These are phyloP conservation scores for Parazoanthus swiftii DNA, from an alignment of 92 coral and sea anemone genomes.

Conservation along the genomic window DNA sequence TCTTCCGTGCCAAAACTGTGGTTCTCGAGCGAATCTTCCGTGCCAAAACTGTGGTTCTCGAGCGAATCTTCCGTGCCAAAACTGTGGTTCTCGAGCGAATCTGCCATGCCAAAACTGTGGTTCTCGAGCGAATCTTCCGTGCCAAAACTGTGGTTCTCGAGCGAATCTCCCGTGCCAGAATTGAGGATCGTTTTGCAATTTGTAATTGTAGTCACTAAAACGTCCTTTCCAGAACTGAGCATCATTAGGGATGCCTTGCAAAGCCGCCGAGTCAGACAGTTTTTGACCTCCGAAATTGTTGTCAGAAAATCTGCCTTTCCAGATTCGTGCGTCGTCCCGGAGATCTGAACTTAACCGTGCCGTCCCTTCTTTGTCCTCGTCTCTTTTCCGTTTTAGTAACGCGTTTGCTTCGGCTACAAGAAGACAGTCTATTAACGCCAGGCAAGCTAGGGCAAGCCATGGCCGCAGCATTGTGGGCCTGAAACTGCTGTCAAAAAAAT, in stretches of 20 bases:
- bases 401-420: constrained; percentile 4
- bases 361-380: background rate
- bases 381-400: constrained; percentile 3
- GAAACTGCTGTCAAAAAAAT: constrained; percentile 5
- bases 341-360: background rate
- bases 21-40: constrained; percentile 16
- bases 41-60: constrained; percentile 17
- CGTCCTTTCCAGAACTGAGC: constrained; percentile 15
- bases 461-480: constrained; percentile 21
- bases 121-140: constrained; percentile 20
- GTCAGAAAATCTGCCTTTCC: constrained; percentile 35
- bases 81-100: background rate
- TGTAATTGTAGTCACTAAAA: background rate
- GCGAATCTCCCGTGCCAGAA: constrained; percentile 27
- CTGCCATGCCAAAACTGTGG: background rate
- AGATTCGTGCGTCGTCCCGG: background rate
- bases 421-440: constrained; percentile 6
- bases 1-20: constrained; percentile 26
- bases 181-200: constrained; percentile 1
- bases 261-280: background rate
- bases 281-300: constrained; percentile 13
- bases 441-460: constrained; percentile 20
- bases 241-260: background rate
- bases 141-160: constrained; percentile 24
- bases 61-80: constrained; percentile 10